Evolutionary conservation across 2,888 invertebrate species (phyloP), one percentile per base, ranked within the genome.

Genomic region (Macrosoma leucophasiata): DNA sequence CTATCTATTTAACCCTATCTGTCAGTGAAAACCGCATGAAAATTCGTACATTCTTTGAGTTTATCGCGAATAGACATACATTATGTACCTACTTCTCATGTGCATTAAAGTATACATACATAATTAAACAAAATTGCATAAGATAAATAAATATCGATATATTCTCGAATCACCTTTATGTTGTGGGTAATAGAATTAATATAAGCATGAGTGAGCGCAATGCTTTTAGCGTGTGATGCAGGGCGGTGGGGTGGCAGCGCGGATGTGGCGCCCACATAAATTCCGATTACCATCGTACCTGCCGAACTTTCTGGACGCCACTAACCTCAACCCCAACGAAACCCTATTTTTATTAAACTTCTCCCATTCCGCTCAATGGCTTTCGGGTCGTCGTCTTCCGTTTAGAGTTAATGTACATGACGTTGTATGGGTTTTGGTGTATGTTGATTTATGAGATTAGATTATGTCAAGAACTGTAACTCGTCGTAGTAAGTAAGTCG

Each of bases 321-420:
- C 68, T 25, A n/a, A 65, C 66, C 67, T 72, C 62, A 64, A 63
- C 62, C 70, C 52, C 67, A 54, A 58, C 57, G 57, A 59, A 69
- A 69, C 68, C 65, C 67, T 73, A 75, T 71, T 75, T n/a, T 75
- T 74, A 74, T 73, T 75, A 69, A 72, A 76, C 72, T 74, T 73
- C 70, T 68, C 73, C n/a, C 70, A 70, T 65, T 57, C 55, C 60
- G 52, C 55, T 56, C 49, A 55, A 28, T 31, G 41, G 36, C 52
- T 56, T 43, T 43, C 54, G 57, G 58, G 26, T 35, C 29, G 26
- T 35, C 29, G 29, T 62, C 59, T 55, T 47, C 58, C 55, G n/a
- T n/a, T n/a, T n/a, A n/a, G n/a, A n/a, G n/a, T n/a, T n/a, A n/a
- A n/a, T n/a, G n/a, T n/a, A n/a, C 39, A 41, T 38, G 38, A 39